Percentiles rank a stretch among this genome's conserved stretches.
phyloP scores from a whole-genome alignment of 2,797 vertebrate genomes.

The Chromis chromis region DNA sequence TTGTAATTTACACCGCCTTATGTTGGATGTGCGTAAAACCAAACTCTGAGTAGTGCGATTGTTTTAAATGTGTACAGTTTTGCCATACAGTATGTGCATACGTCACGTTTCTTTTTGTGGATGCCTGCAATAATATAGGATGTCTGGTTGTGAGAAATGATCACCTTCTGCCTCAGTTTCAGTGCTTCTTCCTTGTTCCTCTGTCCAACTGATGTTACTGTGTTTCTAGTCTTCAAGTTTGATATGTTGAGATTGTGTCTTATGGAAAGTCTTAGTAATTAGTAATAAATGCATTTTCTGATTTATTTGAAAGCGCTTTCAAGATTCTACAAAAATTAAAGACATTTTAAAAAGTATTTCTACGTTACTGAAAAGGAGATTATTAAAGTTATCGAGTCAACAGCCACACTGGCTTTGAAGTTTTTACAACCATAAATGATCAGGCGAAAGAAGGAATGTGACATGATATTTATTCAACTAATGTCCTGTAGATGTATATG shows the following conservation, averaged over 20 bases:
- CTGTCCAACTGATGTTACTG: conserved; percentile 16
- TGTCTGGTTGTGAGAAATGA: background rate
- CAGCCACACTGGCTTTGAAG: conserved; percentile 8
- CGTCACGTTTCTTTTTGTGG: background rate
- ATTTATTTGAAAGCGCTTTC: conserved; percentile 31
- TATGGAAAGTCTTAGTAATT: background rate
- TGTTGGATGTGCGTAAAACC: conserved; percentile 16
- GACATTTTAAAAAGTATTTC: conserved; percentile 28
- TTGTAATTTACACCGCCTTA: conserved; percentile 17
- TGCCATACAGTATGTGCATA: background rate
- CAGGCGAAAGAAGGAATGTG: background rate
- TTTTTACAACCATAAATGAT: conserved; percentile 28
- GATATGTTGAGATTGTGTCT: conserved; percentile 34
- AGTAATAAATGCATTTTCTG: conserved; percentile 19
- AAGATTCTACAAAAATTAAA: conserved; percentile 31
- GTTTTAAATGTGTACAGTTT: conserved; percentile 12
- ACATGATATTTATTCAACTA: conserved; percentile 65
- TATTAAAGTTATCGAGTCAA: conserved; percentile 16
- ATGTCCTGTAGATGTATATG: conserved; percentile 61
- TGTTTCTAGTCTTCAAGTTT: conserved; percentile 3
- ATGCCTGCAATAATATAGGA: conserved; percentile 1
- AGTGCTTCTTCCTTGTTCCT: conserved; percentile 12
- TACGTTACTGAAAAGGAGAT: conserved; percentile 33
- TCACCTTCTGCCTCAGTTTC: conserved; percentile 7
- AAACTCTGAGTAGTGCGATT: conserved; percentile 1